phyloP scores from a whole-genome alignment of 2,888 invertebrate genomes.

The Cephus rjabovi region DNA sequence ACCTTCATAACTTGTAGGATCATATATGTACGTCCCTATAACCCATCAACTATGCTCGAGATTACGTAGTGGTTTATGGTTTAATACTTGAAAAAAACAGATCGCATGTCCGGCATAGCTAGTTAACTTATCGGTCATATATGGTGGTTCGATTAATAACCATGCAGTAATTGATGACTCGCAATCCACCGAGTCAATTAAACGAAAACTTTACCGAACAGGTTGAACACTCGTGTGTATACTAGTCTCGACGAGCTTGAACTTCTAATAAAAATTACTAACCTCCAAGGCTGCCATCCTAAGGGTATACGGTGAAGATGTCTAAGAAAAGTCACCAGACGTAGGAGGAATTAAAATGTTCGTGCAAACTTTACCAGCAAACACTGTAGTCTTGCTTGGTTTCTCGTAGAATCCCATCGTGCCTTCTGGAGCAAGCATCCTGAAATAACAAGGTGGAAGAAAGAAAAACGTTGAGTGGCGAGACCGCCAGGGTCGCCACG shows the following conservation, averaged over 20 bases:
- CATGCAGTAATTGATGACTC: background rate
- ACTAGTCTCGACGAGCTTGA: background rate
- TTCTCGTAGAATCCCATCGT: background rate
- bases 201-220: background rate
- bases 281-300: background rate
- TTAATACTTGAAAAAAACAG: background rate
- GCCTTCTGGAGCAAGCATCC: background rate
- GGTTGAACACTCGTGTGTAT: background rate
- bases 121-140: background rate
- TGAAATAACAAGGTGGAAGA: background rate
- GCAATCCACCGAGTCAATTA: background rate
- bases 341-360: background rate
- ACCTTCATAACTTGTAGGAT: background rate
- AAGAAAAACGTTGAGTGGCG: background rate
- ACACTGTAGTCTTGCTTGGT: background rate
- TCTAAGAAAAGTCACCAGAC: background rate
- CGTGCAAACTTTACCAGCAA: background rate
- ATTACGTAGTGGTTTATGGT: background rate
- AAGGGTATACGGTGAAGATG: background rate
- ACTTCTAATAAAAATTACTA: background rate
- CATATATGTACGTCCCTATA: background rate
- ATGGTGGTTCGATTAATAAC: background rate
- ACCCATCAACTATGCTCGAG: background rate
- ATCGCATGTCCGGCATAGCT: background rate
- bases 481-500: background rate